Evolutionary conservation across 1,140 invertebrate genomes (phyloP), one percentile per base, ranked within the genome.

Genomic region (Anastrepha ludens): DNA sequence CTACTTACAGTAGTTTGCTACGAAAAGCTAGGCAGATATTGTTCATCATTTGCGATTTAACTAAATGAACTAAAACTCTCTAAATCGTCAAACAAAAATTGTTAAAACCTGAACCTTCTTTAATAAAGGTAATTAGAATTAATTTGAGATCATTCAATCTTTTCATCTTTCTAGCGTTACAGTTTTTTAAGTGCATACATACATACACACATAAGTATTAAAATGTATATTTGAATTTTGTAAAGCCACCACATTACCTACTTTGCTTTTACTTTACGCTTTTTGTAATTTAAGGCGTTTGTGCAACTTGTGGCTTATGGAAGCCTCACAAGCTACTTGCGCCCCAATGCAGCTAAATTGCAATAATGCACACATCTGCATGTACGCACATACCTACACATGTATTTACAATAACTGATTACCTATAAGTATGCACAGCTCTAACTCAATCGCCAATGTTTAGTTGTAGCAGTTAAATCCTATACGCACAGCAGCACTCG

Each of bases 271-370:
- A 55, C 74, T 74, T 55, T 81, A 55, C 50, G n/a, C 44, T 47
- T 29, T 55, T 81, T 81, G 74, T 58, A 81, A 81, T 81, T 81
- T 81, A 81, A 81, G 74, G 74, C 74, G 74, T 81, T 81, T 81
- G 74, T 81, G 74, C 74, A 81, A 81, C 74, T 81, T 81, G 74
- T 81, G 74, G 74, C 74, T 81, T 81, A 81, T 20, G n/a, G 74
- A 81, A 81, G 74, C 74, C 74, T 58, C 47, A 81, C 74, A 81
- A 81, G 47, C 74, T 81, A 55, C 47, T 81, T 81, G 47, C 29
- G 74, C 47, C 74, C 15, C 74, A 55, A 81, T 81, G 74, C 74
- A 55, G 9, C n/a, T 55, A 81, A 55, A 55, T 81, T 81, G 20
- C 74, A 20, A 55, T n/a, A 29, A 11, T 11, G 3, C 15, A 9